phyloP scores from a whole-genome alignment of 2,797 vertebrate genomes.

The Enteromius anoplus region DNA sequence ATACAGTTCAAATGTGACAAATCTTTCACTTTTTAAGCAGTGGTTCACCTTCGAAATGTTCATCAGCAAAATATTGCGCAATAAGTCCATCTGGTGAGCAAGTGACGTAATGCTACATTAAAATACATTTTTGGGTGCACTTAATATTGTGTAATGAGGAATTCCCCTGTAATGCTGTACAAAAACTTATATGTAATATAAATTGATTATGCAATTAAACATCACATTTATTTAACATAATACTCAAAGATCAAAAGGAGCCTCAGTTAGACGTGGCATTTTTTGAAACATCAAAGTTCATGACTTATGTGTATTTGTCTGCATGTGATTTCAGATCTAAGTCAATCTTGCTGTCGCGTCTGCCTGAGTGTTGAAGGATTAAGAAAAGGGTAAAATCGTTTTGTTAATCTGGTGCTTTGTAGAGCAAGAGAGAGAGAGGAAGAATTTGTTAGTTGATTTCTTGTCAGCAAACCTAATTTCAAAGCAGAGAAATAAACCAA shows the following conservation, averaged over 20 bases:
- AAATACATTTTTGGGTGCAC: neutral
- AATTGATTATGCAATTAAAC: neutral
- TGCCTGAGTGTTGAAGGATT: slow-evolving; percentile 51
- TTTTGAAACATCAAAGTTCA: neutral
- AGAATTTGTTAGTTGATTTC: slow-evolving; percentile 16
- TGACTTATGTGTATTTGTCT: slow-evolving; percentile 8
- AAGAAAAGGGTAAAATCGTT: slow-evolving; percentile 49
- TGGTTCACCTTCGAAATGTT: neutral
- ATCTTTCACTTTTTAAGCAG: neutral
- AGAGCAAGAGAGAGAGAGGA: neutral
- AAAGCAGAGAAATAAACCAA: neutral
- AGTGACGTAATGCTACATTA: neutral
- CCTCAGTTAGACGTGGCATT: neutral
- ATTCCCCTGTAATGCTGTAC: neutral
- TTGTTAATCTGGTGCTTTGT: slow-evolving; percentile 52
- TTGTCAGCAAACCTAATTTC: slow-evolving; percentile 24
- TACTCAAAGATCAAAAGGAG: slow-evolving; percentile 5
- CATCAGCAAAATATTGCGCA: neutral
- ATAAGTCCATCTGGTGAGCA: neutral
- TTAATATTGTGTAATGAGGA: neutral
- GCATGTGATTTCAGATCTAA: neutral
- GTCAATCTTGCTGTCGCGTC: slow-evolving; percentile 21
- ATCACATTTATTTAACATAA: neutral
- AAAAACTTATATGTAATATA: neutral
- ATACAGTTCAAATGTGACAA: neutral